Base-by-base conservation (phyloP, 1,140 invertebrate genomes). In the Steinernema feltiae region DNA sequence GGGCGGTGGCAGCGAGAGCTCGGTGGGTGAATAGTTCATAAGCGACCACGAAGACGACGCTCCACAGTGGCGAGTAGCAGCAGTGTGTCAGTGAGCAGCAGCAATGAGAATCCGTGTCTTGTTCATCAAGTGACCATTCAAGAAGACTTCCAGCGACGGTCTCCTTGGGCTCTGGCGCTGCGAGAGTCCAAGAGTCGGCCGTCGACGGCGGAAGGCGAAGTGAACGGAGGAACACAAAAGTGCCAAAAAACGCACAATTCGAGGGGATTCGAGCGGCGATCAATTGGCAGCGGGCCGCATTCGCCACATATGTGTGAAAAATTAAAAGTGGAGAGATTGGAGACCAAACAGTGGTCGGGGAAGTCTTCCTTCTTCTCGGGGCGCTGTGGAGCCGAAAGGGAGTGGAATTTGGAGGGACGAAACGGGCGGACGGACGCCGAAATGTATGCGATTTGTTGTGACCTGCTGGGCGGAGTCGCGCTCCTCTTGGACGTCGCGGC, bases 381-480 rank as follows among this genome's bases (percentile, higher is more conserved):
- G 53, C 24, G 53, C 7, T 3, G 24, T 3, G 7, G 53, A 21
- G 24, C 15, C 7, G 53, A 27, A 27, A 63, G 24, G 24, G 3
- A 21, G 24, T 7, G 24, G 53, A 63, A 63, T 12, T 17, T 17
- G 53, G 24, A 27, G 53, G 53, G 15, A 27, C n/a, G 24, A 63
- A 41, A 18, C 7, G 18, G 35, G 35, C 53, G 24, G 12, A 27
- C 53, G 24, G 24, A 27, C 3, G 53, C 53, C 53, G 24, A 63
- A 63, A 63, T 63, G 53, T 63, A 63, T 63, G 53, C 53, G 53
- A 63, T 63, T 63, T 63, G 53, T 63, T 63, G 53, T 63, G 53
- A 63, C 53, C 53, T 63, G 53, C 53, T 63, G 53, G 53, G 53
- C 53, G 53, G 12, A 21, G 53, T 27, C 53, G 12, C 24, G 53